A percentile compares a stretch with the other conserved stretches of the same genome.
phyloP scores from a whole-genome alignment of 1,140 invertebrate genomes.

The Lordiphosa collinella region DNA sequence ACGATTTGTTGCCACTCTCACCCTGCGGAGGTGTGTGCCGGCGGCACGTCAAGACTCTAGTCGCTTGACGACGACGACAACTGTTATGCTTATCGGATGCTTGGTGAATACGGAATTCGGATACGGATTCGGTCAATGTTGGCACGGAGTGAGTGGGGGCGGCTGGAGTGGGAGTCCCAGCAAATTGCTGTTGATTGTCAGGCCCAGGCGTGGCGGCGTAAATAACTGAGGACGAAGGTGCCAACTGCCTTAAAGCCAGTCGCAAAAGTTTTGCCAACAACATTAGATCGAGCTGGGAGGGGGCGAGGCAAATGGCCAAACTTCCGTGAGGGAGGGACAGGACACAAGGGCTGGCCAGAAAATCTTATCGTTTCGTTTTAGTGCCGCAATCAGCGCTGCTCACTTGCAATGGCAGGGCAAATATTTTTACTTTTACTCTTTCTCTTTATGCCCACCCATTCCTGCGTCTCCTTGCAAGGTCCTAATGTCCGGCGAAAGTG shows the following conservation, averaged over 20 bases:
- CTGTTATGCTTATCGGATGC: conserved; percentile 75
- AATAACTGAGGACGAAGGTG: conserved; percentile 57
- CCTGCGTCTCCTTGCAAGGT: conserved; percentile 2
- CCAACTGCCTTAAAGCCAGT: conserved; percentile 59
- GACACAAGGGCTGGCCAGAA: background rate
- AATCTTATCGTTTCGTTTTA: conserved; percentile 73
- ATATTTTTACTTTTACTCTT: conserved; percentile 75
- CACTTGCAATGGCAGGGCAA: conserved; percentile 72
- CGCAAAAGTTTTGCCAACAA: conserved; percentile 50
- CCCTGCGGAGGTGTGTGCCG: conserved; percentile 29
- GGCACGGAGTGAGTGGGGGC: background rate
- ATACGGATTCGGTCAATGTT: conserved; percentile 39
- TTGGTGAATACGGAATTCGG: conserved; percentile 69
- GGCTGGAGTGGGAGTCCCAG: conserved; percentile 17
- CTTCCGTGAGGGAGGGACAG: conserved; percentile 24
- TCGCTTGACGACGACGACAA: conserved; percentile 49
- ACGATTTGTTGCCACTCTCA: conserved; percentile 60
- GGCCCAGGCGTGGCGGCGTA: conserved; percentile 44
- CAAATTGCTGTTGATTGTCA: conserved; percentile 70
- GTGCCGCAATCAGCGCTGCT: conserved; percentile 71
- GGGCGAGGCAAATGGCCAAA: conserved; percentile 48
- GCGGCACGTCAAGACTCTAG: conserved; percentile 47
- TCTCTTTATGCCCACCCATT: conserved; percentile 8
- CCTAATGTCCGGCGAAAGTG: conserved; percentile 64
- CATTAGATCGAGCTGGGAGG: conserved; percentile 24